Evolutionary conservation across 2,888 invertebrate genomes (phyloP), one percentile per base, ranked within the genome.

Genomic region (Corythucha ciliata): DNA sequence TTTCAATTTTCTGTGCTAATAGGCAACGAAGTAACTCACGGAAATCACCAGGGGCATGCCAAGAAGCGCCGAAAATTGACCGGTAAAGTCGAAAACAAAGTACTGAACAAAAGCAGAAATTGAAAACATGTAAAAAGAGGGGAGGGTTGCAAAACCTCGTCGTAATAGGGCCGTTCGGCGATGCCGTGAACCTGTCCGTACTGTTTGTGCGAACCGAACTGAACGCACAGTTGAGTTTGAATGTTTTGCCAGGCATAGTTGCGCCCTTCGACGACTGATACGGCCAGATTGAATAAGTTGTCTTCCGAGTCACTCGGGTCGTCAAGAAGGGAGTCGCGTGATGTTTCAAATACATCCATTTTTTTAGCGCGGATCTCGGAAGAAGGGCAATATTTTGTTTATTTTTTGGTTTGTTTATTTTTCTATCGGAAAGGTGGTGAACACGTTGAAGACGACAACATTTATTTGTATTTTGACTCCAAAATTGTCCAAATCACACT

Each of bases 121-220:
- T 8, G 8, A 34, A 18, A 24, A 42, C 22, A 25, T 6, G 10
- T 37, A 37, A 8, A 10, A 8, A 10, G 8, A 37, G 8, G 8
- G 8, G 8, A 10, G 14, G 8, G 14, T 37, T 25, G 1, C 7
- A 41, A 5, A 26, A 52, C 53, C 48, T 47, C 48, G 25, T 53
- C 48, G 48, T 48, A 53, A 27, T 25, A 48, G 25, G 53, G 53
- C 12, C 46, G 16, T 20, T 48, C 46, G n/a, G 53, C 26, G 21
- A 41, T 46, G 14, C 41, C 46, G 8, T 48, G 40, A 2, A 53
- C 36, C 18, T 29, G 27, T n/a, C 41, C 20, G 2, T 33, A 26
- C 26, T 48, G 47, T n/a, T 14, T 48, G 4, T 27, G 25, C 34
- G 14, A 26, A 6, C 48, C 48, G n/a, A 53, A 46, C 25, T 53